These are phyloP conservation scores for Piscicola geometra DNA, from an alignment of 2,888 invertebrate genomes.

Conservation along the genomic window DNA sequence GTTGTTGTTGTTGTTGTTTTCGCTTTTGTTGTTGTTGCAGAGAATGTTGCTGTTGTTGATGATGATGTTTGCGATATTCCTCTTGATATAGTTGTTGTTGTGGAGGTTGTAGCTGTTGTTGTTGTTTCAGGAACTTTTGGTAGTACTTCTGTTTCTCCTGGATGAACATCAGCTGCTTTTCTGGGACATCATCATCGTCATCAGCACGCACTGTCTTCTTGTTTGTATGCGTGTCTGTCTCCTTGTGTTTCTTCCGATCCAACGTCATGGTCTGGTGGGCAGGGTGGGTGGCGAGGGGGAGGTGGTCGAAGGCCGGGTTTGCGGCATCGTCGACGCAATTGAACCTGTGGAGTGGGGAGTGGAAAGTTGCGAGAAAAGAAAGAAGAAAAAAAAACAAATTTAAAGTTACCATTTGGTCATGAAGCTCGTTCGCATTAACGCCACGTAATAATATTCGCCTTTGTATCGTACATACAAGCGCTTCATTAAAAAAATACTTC, in stretches of 20 bases:
- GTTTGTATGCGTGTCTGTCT: too few species aligned
- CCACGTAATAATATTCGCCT: neutral
- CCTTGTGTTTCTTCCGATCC: too few species aligned
- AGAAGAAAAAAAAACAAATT: neutral
- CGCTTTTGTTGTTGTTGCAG: slow-evolving; percentile 2
- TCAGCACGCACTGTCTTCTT: too few species aligned
- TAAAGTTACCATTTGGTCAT: neutral
- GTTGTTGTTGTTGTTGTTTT: slow-evolving; percentile 31
- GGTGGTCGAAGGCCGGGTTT: neutral
- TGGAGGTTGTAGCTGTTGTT: slow-evolving; percentile 14
- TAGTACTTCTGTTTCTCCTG: slow-evolving; percentile 5
- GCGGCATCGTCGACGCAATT: neutral
- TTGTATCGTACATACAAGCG: neutral
- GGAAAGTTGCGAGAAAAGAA: neutral
- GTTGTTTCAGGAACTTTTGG: neutral
- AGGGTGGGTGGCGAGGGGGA: neutral
- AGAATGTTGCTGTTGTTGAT: slow-evolving; percentile 17
- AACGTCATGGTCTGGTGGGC: neutral
- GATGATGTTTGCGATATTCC: neutral
- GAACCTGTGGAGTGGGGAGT: too few species aligned
- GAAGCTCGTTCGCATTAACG: neutral
- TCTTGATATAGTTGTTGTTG: slow-evolving; percentile 4
- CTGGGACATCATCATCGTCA: too few species aligned
- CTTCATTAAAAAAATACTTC: neutral
- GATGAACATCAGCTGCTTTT: neutral